phyloP scores from a whole-genome alignment of 2,797 vertebrate genomes.

The Bradypodion pumilum region DNA sequence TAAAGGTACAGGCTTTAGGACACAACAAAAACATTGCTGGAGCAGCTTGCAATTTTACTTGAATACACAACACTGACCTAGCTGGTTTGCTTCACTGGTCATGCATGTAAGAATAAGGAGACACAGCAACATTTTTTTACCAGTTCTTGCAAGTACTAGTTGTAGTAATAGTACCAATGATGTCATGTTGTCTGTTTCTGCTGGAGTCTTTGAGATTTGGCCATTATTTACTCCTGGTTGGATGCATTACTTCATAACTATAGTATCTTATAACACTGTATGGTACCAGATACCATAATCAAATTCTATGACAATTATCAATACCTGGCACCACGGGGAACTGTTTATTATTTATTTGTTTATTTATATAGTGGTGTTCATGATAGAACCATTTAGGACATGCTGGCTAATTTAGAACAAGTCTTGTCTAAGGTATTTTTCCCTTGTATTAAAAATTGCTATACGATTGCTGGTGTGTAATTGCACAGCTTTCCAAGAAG shows the following conservation, averaged over 20 bases:
- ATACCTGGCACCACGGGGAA: constrained; percentile 4
- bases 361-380: constrained; percentile 10
- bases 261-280: neutral
- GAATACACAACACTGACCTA: too few relatives aligned
- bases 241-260: neutral
- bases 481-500: constrained; percentile 13
- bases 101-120: neutral
- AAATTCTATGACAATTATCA: constrained; percentile 17
- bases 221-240: neutral
- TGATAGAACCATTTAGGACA: constrained; percentile 13
- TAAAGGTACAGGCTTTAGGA: too few relatives aligned
- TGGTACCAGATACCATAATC: constrained; percentile 16
- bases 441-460: constrained; percentile 23
- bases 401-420: neutral
- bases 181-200: neutral
- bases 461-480: constrained; percentile 18
- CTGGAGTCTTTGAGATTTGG: neutral
- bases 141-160: neutral
- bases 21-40: too few relatives aligned
- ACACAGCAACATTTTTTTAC: neutral
- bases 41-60: too few relatives aligned
- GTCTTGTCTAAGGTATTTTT: constrained; percentile 5
- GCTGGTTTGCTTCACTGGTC: neutral
- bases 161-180: neutral
- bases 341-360: constrained; percentile 22